Percentiles rank a stretch among this genome's conserved stretches.
phyloP scores from a whole-genome alignment of 2,888 invertebrate genomes.

The Plagodis pulveraria region DNA sequence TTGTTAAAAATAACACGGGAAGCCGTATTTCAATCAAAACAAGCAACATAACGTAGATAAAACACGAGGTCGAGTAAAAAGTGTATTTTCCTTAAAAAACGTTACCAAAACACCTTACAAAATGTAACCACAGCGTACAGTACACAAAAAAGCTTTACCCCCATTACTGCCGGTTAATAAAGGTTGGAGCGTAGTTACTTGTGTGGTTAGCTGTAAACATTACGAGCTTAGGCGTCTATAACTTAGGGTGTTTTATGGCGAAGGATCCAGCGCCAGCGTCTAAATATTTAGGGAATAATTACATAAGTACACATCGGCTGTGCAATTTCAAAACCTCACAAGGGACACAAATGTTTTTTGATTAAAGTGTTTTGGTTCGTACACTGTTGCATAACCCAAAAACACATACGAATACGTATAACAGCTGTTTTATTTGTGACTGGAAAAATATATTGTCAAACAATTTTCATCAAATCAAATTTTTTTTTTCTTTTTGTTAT shows the following conservation, averaged over 20 bases:
- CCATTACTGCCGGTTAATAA: slow-evolving; percentile 21
- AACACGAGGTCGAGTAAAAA: slow-evolving; percentile 24
- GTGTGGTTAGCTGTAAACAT: slow-evolving; percentile 38
- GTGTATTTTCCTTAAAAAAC: slow-evolving; percentile 24
- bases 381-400: too few species aligned
- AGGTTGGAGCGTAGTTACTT: slow-evolving; percentile 24
- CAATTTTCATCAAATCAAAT: too few species aligned
- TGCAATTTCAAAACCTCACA: too few species aligned
- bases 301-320: slow-evolving; percentile 48
- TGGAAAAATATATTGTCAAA: too few species aligned
- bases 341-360: too few species aligned
- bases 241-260: slow-evolving; percentile 64
- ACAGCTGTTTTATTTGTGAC: too few species aligned
- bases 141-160: slow-evolving; percentile 23
- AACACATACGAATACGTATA: too few species aligned
- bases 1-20: too few species aligned
- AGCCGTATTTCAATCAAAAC: slow-evolving; percentile 5
- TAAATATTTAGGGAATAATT: slow-evolving; percentile 73
- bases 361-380: too few species aligned
- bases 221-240: slow-evolving; percentile 55
- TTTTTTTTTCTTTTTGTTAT: too few species aligned
- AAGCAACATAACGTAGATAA: slow-evolving; percentile 13
- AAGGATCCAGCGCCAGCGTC: slow-evolving; percentile 51
- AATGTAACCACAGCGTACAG: slow-evolving; percentile 28
- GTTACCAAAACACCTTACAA: slow-evolving; percentile 27